Percentiles rank a stretch among this genome's conserved stretches.
phyloP scores from a whole-genome alignment of 2,113 vertebrate species.

The Lycaon pictus region DNA sequence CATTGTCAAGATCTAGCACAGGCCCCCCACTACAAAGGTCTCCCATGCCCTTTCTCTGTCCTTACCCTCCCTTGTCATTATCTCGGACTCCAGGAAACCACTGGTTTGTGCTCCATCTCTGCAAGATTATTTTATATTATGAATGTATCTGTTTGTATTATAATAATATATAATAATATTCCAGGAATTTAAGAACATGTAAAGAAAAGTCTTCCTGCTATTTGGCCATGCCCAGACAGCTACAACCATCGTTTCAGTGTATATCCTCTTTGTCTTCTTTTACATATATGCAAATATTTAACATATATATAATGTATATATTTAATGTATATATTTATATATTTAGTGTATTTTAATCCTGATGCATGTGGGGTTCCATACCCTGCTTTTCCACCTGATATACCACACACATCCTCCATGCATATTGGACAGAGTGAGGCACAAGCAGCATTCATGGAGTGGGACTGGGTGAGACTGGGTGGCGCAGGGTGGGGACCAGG shows the following conservation, averaged over 20 bases:
- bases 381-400: background rate
- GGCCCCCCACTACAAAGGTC: background rate
- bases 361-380: background rate
- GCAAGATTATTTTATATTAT: background rate
- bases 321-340: background rate
- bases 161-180: background rate
- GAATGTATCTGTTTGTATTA: background rate
- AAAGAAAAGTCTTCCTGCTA: background rate
- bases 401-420: background rate
- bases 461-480: background rate
- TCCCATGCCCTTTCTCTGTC: fast-evolving
- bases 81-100: background rate
- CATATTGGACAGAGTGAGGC: background rate
- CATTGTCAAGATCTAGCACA: background rate
- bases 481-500: background rate
- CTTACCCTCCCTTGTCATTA: fast-evolving
- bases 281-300: background rate
- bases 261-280: background rate
- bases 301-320: background rate
- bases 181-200: background rate
- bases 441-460: background rate
- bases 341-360: background rate
- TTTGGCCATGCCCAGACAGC: background rate
- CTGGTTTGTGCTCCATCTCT: background rate
- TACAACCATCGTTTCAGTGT: fast-evolving